phyloP scores from a whole-genome alignment of 1,140 invertebrate species.

The Cherax destructor region DNA sequence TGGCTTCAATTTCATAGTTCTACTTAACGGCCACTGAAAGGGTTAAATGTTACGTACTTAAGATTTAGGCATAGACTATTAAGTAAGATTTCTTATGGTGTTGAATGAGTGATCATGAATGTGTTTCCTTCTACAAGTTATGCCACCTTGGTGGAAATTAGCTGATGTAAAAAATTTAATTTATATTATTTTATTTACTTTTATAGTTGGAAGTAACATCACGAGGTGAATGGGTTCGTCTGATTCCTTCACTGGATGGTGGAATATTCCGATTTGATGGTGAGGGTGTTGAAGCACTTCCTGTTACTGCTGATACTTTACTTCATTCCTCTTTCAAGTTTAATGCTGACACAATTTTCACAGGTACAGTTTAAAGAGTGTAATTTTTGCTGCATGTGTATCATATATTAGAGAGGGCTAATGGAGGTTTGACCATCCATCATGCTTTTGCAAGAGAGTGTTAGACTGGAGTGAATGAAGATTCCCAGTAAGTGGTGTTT shows the following conservation, averaged over 20 bases:
- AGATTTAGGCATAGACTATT: too few relatives aligned
- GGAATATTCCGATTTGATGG: slow-evolving; percentile 94
- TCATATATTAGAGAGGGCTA: too few relatives aligned
- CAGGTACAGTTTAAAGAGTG: slow-evolving; percentile 78
- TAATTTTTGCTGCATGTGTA: too few relatives aligned
- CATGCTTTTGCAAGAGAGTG: too few relatives aligned
- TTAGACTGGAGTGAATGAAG: too few relatives aligned
- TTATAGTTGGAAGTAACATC: slow-evolving; percentile 82
- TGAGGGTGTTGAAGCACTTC: slow-evolving; percentile 88
- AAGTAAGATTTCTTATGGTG: too few relatives aligned
- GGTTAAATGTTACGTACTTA: not conserved
- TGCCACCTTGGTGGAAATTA: too few relatives aligned
- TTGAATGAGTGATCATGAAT: too few relatives aligned
- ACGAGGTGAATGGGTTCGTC: slow-evolving; percentile 88
- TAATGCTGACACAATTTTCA: slow-evolving; percentile 88
- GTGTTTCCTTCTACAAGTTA: too few relatives aligned
- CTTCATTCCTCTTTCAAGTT: slow-evolving; percentile 87
- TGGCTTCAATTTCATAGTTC: not conserved
- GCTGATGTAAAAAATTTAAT: not conserved
- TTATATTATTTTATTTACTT: not conserved
- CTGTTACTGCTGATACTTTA: slow-evolving; percentile 89
- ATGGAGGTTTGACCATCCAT: too few relatives aligned
- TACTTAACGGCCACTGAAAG: too few relatives aligned
- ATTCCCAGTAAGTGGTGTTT: too few relatives aligned
- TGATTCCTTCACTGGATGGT: slow-evolving; percentile 94